Evolutionary conservation across 1,140 invertebrate genomes (phyloP), one percentile per base, ranked within the genome.

Genomic region (Drosophila tristis): DNA sequence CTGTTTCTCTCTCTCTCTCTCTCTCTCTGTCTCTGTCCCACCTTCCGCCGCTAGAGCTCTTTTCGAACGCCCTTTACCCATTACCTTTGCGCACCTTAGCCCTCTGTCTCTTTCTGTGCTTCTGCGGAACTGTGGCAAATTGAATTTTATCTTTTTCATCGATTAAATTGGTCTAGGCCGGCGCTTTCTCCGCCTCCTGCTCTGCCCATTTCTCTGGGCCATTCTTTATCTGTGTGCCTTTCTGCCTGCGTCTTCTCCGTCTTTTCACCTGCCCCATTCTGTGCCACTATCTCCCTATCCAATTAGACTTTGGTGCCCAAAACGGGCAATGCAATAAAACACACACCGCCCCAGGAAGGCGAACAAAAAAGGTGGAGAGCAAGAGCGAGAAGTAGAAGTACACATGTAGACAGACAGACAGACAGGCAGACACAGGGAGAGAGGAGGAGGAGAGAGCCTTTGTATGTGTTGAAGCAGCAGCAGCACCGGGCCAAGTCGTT

Each of bases 301-400:
- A 87, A 86, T 86, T 86, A 86, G 82, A 87, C 73, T 62, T 48
- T 66, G 86, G 59, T 82, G 60, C 56, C 82, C 78, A 75, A 85
- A 85, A 86, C 78, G 81, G 74, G 82, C 81, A 59, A 50, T 70
- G 78, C 78, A 81, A 78, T 86, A 81, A 86, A 87, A 87, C 47
- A 70, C 65, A 86, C 53, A 67, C 53, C 54, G 5, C 8, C 31
- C 8, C 7, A 9, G 48, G 29, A 68, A 50, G 31, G 31, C 8
- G 31, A 9, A 68, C 63, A 68, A 44, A 67, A 57, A 51, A 68
- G 44, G 4, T 25, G 23, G 23, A 25, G 23, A 25, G 23, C 2
- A 25, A 25, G 23, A 25, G 23, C 23, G 23, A 25, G 23, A 25
- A 57, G 50, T 56, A 31, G 6, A 29, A 29, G 26, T 29, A 29